Percentiles rank a stretch among this genome's conserved stretches.
phyloP scores from a whole-genome alignment of 2,888 invertebrate genomes.

The Orchestes rusci region DNA sequence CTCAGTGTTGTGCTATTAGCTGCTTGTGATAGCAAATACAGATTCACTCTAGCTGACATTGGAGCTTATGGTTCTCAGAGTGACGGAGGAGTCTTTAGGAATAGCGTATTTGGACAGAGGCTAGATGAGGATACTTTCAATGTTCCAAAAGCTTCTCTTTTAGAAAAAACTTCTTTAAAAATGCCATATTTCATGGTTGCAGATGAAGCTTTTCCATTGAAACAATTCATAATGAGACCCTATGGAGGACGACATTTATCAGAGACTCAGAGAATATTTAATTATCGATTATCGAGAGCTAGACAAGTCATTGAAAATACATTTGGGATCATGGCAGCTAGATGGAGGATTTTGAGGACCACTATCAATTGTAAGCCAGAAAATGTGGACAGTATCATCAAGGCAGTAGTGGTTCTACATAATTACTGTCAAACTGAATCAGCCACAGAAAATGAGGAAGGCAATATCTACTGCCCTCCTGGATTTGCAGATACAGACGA shows the following conservation, averaged over 20 bases:
- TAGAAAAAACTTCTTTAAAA: constrained; percentile 1
- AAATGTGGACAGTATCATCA: constrained; percentile 28
- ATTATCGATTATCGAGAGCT: constrained; percentile 28
- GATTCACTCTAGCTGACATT: constrained; percentile 33
- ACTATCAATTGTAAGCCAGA: constrained; percentile 26
- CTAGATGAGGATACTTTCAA: constrained; percentile 11
- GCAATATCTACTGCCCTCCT: constrained; percentile 23
- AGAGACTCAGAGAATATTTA: constrained; percentile 25
- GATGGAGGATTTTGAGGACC: constrained; percentile 27
- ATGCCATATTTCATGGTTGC: constrained; percentile 20
- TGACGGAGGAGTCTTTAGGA: constrained; percentile 32
- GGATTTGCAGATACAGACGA: constrained; percentile 21
- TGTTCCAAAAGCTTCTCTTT: constrained; percentile 6
- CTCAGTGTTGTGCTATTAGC: constrained; percentile 34
- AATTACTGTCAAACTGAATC: constrained; percentile 23
- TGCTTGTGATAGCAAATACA: constrained; percentile 32
- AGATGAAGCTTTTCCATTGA: constrained; percentile 24
- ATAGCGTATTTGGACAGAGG: constrained; percentile 13
- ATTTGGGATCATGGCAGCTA: constrained; percentile 29
- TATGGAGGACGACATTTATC: constrained; percentile 25
- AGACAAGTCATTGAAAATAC: constrained; percentile 28
- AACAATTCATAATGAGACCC: constrained; percentile 28
- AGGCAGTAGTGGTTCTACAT: constrained; percentile 24
- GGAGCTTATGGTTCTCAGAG: constrained; percentile 29
- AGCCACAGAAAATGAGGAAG: neutral